phyloP scores from a whole-genome alignment of 2,797 vertebrate genomes.

The Anolis apletophallus region DNA sequence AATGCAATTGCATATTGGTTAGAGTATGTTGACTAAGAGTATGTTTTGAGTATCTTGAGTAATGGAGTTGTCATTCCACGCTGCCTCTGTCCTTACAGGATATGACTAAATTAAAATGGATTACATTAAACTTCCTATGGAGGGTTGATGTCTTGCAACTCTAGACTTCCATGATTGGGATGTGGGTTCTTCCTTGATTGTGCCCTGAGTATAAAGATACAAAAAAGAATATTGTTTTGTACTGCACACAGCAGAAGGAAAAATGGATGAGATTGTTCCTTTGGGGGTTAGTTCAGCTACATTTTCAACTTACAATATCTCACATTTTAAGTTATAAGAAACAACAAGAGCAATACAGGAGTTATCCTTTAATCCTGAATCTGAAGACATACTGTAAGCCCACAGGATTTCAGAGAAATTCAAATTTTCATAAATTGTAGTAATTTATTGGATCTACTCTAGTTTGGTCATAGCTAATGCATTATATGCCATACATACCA shows the following conservation, averaged over 20 bases:
- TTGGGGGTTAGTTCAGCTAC: neutral
- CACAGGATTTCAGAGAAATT: too few species aligned
- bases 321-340: neutral
- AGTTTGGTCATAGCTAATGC: too few species aligned
- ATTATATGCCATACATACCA: neutral
- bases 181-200: neutral
- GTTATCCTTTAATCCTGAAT: neutral
- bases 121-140: conserved; percentile 32
- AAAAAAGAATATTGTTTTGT: neutral
- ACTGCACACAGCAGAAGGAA: neutral
- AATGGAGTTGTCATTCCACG: conserved; percentile 19
- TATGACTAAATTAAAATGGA: conserved; percentile 39
- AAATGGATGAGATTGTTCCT: neutral
- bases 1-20: conserved; percentile 11
- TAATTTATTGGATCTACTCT: too few species aligned
- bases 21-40: too few species aligned
- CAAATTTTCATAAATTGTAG: too few species aligned
- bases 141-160: conserved; percentile 3
- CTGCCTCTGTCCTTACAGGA: conserved; percentile 33
- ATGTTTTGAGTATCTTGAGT: neutral
- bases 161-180: conserved; percentile 1
- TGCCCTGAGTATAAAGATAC: conserved; percentile 13
- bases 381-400: neutral
- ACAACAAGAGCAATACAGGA: neutral
- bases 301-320: neutral